These are phyloP conservation scores for Tetragonula clypearis DNA, from an alignment of 1,140 invertebrate species.

Conservation along the genomic window DNA sequence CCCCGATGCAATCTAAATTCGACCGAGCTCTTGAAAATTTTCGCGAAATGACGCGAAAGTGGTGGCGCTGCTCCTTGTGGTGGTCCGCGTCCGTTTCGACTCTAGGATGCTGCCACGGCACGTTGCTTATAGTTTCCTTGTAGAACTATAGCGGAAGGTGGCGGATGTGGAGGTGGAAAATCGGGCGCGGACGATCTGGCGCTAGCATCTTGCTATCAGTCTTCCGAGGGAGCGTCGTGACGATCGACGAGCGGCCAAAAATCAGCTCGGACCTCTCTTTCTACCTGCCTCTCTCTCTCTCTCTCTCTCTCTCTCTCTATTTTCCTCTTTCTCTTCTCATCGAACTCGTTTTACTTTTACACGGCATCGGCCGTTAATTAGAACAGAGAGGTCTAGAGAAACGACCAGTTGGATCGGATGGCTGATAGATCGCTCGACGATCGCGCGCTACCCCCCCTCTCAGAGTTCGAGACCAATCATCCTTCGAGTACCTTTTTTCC, in stretches of 20 bases:
- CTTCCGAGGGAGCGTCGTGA: conserved; percentile 67
- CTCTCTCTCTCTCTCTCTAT: not conserved
- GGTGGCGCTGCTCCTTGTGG: conserved; percentile 39
- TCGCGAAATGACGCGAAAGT: conserved; percentile 58
- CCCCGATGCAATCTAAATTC: conserved; percentile 65
- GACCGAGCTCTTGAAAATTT: conserved; percentile 55
- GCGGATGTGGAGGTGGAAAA: conserved; percentile 64
- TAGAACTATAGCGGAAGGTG: conserved; percentile 51
- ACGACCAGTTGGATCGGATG: not conserved
- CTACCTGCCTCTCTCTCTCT: too few species aligned
- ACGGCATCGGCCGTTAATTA: not conserved
- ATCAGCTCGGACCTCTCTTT: conserved; percentile 5
- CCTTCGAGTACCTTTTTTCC: not conserved
- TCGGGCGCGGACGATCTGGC: conserved; percentile 61
- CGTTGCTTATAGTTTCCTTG: conserved; percentile 57
- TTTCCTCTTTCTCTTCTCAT: not conserved
- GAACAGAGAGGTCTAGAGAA: conserved; percentile 6
- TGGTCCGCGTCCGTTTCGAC: not conserved
- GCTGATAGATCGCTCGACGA: conserved; percentile 37
- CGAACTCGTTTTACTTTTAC: not conserved
- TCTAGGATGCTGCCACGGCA: conserved; percentile 26
- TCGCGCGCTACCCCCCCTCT: conserved; percentile 24
- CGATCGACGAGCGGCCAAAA: conserved; percentile 56
- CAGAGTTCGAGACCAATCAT: not conserved
- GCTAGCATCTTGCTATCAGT: conserved; percentile 67